These are phyloP conservation scores for Acanthurus tractus DNA, from an alignment of 2,797 vertebrate genomes.

Conservation along the genomic window DNA sequence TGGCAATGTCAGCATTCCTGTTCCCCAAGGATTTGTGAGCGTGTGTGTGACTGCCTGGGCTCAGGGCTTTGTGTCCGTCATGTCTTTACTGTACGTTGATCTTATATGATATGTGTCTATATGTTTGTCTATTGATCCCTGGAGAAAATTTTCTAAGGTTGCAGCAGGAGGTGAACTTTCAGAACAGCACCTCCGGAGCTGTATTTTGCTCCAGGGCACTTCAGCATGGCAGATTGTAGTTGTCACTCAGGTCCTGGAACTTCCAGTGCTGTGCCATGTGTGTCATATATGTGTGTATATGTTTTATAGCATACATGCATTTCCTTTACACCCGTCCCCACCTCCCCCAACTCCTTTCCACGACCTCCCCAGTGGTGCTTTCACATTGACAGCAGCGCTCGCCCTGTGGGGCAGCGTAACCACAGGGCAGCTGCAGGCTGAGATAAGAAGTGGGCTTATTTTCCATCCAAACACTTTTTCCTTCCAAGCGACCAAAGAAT, in stretches of 20 bases:
- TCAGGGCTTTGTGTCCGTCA: conserved; percentile 23
- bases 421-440: conserved; percentile 71
- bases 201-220: background rate
- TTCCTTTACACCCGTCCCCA: conserved; percentile 21
- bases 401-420: conserved; percentile 56
- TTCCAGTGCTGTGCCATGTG: conserved; percentile 15
- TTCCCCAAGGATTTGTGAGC: conserved; percentile 17
- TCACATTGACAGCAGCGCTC: conserved; percentile 67
- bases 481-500: conserved; percentile 55
- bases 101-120: conserved; percentile 3
- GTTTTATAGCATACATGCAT: conserved; percentile 16
- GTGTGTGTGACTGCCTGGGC: conserved; percentile 1
- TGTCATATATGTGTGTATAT: conserved; percentile 4
- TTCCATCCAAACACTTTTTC: conserved; percentile 62
- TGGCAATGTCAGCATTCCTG: conserved; percentile 60
- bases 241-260: conserved; percentile 21
- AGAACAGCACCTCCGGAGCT: background rate
- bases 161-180: conserved; percentile 33
- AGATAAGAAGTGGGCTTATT: conserved; percentile 80
- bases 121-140: conserved; percentile 38
- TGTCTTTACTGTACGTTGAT: conserved; percentile 27
- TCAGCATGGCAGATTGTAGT: conserved; percentile 30
- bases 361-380: conserved; percentile 59
- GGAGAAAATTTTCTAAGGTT: conserved; percentile 26
- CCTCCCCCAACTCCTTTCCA: conserved; percentile 42